These are phyloP conservation scores for Drosophila planitibia DNA, from an alignment of 2,888 invertebrate species.

Conservation along the genomic window DNA sequence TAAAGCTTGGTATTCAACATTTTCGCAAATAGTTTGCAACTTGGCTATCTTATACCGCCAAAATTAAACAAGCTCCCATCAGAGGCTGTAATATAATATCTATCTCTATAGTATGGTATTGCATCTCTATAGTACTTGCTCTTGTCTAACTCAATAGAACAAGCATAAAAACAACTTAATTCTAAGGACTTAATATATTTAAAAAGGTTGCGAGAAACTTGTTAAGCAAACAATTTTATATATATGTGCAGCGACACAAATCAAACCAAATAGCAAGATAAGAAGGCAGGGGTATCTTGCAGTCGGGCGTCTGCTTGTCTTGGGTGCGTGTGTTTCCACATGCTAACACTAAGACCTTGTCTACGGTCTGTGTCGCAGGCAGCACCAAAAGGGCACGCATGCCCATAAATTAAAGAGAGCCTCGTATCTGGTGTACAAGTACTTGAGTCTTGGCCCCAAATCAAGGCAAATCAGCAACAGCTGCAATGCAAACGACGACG, in stretches of 20 bases:
- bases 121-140: not conserved
- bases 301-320: not conserved
- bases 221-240: not conserved
- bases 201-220: not conserved
- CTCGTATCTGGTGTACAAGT: slow-evolving; percentile 47
- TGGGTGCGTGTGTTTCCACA: not conserved
- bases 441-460: slow-evolving; percentile 65
- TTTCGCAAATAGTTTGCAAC: not conserved
- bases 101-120: not conserved
- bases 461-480: slow-evolving; percentile 64
- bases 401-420: slow-evolving; percentile 67
- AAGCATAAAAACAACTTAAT: not conserved
- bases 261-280: not conserved
- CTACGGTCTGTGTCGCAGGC: slow-evolving; percentile 21
- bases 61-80: not conserved
- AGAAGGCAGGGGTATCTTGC: not conserved
- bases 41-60: not conserved
- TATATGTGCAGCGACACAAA: not conserved
- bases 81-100: not conserved
- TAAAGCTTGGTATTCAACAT: not conserved
- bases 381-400: slow-evolving; percentile 53
- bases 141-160: not conserved
- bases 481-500: slow-evolving; percentile 28
- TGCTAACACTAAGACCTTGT: slow-evolving; percentile 22
- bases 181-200: not conserved